These are phyloP conservation scores for Gobiocypris rarus DNA, from an alignment of 2,113 vertebrate genomes.

Conservation along the genomic window DNA sequence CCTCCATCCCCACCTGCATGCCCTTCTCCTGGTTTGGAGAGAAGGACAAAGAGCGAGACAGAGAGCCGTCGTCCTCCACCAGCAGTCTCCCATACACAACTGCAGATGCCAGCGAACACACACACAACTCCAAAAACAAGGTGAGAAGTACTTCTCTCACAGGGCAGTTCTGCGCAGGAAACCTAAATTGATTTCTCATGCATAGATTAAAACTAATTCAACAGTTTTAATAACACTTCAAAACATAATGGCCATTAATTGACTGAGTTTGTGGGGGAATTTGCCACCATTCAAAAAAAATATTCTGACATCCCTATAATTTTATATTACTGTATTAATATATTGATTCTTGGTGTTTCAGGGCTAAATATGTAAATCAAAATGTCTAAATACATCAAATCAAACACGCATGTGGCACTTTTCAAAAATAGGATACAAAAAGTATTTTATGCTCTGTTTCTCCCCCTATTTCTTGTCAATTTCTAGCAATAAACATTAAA, in stretches of 20 bases:
- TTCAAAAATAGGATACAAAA: neutral
- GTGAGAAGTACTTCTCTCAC: constrained; percentile 60
- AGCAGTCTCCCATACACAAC: constrained; percentile 78
- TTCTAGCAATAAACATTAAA: neutral
- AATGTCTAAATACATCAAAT: too few species aligned
- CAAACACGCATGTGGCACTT: neutral
- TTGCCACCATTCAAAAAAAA: neutral
- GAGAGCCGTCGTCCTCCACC: constrained; percentile 80
- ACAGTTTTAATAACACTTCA: too few species aligned
- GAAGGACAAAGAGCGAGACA: constrained; percentile 81
- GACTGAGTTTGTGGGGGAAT: too few species aligned
- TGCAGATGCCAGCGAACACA: constrained; percentile 76
- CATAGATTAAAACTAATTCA: neutral
- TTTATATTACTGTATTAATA: neutral
- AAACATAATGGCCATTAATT: neutral
- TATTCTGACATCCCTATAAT: neutral
- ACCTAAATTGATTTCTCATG: neutral
- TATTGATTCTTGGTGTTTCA: neutral
- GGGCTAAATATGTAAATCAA: neutral
- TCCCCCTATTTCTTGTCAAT: neutral
- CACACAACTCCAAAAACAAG: constrained; percentile 85
- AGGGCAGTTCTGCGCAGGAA: neutral
- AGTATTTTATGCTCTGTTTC: neutral
- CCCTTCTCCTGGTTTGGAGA: constrained; percentile 94
- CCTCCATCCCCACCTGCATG: constrained; percentile 89